Evolutionary conservation across 2,888 invertebrate species (phyloP).

Genomic region (Bembecia ichneumoniformis): DNA sequence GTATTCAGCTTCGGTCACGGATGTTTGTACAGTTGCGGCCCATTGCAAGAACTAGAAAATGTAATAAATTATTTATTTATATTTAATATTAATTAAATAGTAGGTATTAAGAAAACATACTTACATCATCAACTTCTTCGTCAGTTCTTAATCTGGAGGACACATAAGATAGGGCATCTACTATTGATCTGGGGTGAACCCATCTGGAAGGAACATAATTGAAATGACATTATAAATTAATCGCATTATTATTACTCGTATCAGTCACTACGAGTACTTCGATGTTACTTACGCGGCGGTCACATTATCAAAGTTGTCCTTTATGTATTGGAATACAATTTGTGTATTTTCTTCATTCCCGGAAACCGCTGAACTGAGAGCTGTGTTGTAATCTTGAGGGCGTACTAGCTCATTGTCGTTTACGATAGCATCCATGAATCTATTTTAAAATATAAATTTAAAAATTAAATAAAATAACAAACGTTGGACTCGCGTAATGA

Average conservation of each 20-base stretch:
- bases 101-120: constrained; percentile 3
- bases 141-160: constrained; percentile 38
- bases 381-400: constrained; percentile 56
- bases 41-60: constrained; percentile 44
- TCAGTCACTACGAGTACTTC: too few species aligned
- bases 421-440: constrained; percentile 39
- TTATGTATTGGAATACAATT: constrained; percentile 66
- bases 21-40: constrained; percentile 23
- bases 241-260: too few species aligned
- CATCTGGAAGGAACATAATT: constrained; percentile 29
- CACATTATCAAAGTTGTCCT: constrained; percentile 28
- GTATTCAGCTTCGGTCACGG: constrained; percentile 21
- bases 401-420: constrained; percentile 43
- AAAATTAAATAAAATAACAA: neutral
- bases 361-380: constrained; percentile 58
- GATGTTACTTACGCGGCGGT: constrained; percentile 38
- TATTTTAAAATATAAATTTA: constrained; percentile 14
- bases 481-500: too few species aligned
- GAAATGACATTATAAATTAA: too few species aligned
- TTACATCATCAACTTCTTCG: constrained; percentile 31
- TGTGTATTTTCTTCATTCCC: constrained; percentile 71
- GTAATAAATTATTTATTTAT: neutral
- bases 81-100: neutral
- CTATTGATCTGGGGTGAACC: constrained; percentile 12
- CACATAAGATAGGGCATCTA: constrained; percentile 31